Evolutionary conservation across 2,113 vertebrate genomes (phyloP), one percentile per base, ranked within the genome.

Genomic region (Gopherus flavomarginatus): DNA sequence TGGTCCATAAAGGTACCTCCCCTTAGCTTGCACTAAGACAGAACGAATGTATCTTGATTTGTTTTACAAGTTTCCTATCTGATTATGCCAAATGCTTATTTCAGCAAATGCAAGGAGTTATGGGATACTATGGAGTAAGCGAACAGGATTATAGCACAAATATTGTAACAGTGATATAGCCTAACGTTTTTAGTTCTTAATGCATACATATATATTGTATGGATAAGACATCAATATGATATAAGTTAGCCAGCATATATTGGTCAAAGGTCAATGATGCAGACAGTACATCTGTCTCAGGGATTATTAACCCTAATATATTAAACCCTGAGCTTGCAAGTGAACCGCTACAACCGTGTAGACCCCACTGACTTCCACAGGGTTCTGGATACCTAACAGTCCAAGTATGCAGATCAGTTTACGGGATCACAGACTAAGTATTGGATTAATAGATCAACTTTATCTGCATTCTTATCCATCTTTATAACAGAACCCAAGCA

Each of bases 241-340:
- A 21, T 38, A 72, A 21, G 8, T 10, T 22, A n/a, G 17, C 35
- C 62, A 69, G 4, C 62, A 69, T n/a, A n/a, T 69, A 87, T 90
- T 80, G 81, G 65, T 93, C n/a, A 83, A 86, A 91, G 44, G 81
- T 80, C 92, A 65, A 93, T 87, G 75, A 88, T 69, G 65, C 12
- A 81, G 88, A 91, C 38, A 17, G 3, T 44, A 56, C 38, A 92
- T 96, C 72, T 79, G 31, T 82, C 65, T 47, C 5, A 52, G 31
- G 47, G 50, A 89, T 94, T 50, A 11, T 4, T 91, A 3, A 91
- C 90, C 50, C 22, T 78, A 78, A 78, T 78, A 78, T 78, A 27
- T 78, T 78, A 78, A 77, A 47, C 75, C 24, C 42, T 78, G 42
- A 7, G 47, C 75, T 24, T 47, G 26, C 75, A 78, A 78, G 29